These are phyloP conservation scores for Pitangus sulphuratus DNA, from an alignment of 2,797 vertebrate species.

Conservation along the genomic window DNA sequence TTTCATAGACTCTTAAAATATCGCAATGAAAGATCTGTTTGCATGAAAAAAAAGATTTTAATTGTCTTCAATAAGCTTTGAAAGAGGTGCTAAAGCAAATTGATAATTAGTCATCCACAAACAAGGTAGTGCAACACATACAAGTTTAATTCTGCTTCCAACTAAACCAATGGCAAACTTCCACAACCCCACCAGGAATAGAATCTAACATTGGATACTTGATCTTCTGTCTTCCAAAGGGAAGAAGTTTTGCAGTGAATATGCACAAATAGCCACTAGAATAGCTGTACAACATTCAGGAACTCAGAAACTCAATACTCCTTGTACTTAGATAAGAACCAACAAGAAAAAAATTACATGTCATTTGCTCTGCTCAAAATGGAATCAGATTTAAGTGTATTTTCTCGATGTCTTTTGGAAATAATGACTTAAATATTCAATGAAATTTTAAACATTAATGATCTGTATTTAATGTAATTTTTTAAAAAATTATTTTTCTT, in stretches of 20 bases:
- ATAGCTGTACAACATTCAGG: background rate
- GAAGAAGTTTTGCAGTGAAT: background rate
- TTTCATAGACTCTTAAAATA: background rate
- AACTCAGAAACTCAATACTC: background rate
- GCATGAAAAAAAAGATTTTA: background rate
- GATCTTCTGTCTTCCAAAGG: background rate
- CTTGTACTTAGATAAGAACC: background rate
- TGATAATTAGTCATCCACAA: background rate
- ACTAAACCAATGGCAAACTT: background rate
- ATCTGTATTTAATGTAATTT: background rate
- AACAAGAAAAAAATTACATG: background rate
- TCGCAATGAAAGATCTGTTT: rapidly evolving
- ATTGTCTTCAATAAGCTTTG: background rate
- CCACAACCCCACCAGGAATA: background rate
- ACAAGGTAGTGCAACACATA: background rate
- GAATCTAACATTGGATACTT: background rate
- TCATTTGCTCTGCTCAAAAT: background rate
- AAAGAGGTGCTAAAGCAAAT: background rate
- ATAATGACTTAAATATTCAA: background rate
- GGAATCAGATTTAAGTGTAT: background rate
- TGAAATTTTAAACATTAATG: background rate
- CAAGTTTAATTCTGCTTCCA: background rate
- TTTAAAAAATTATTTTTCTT: too few relatives aligned
- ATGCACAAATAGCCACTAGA: background rate
- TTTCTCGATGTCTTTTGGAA: background rate